Evolutionary conservation across 1,140 invertebrate genomes (phyloP).

Genomic region (Lepeophtheirus salmonis): DNA sequence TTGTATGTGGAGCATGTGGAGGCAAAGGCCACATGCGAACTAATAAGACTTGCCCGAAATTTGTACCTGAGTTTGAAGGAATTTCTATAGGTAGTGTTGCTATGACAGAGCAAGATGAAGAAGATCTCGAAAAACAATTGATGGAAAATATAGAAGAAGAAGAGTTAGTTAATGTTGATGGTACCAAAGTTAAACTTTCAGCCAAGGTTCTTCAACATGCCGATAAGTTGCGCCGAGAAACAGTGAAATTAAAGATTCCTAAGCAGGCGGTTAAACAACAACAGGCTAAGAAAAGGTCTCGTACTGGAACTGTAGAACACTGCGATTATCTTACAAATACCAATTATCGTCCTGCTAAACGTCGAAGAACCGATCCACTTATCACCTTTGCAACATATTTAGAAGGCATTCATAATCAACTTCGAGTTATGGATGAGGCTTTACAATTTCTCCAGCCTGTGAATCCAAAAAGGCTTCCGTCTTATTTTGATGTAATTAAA

Average conservation of each 20-base stretch:
- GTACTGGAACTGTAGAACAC: constrained; percentile 43
- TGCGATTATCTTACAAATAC: constrained; percentile 85
- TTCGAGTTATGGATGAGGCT: constrained; percentile 75
- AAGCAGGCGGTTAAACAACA: constrained; percentile 47
- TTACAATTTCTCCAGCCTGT: constrained; percentile 85
- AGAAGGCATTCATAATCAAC: constrained; percentile 79
- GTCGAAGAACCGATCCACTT: constrained; percentile 84
- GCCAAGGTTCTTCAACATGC: constrained; percentile 73
- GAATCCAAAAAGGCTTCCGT: constrained; percentile 72
- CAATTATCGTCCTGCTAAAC: constrained; percentile 56
- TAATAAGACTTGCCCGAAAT: constrained; percentile 87
- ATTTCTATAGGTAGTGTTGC: constrained; percentile 42
- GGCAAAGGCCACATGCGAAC: constrained; percentile 68
- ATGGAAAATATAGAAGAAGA: constrained; percentile 41
- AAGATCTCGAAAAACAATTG: constrained; percentile 53
- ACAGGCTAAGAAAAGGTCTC: constrained; percentile 42
- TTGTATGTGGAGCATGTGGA: constrained; percentile 90
- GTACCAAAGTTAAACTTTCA: constrained; percentile 31
- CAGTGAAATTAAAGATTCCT: constrained; percentile 61
- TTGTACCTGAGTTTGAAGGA: constrained; percentile 36
- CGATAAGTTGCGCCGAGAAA: constrained; percentile 54
- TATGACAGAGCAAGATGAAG: constrained; percentile 58
- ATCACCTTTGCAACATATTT: constrained; percentile 81
- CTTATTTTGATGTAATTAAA: constrained; percentile 79
- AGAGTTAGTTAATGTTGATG: constrained; percentile 75